Evolutionary conservation across 2,797 vertebrate genomes (phyloP).

Genomic region (Rhabdophis nuchalis): DNA sequence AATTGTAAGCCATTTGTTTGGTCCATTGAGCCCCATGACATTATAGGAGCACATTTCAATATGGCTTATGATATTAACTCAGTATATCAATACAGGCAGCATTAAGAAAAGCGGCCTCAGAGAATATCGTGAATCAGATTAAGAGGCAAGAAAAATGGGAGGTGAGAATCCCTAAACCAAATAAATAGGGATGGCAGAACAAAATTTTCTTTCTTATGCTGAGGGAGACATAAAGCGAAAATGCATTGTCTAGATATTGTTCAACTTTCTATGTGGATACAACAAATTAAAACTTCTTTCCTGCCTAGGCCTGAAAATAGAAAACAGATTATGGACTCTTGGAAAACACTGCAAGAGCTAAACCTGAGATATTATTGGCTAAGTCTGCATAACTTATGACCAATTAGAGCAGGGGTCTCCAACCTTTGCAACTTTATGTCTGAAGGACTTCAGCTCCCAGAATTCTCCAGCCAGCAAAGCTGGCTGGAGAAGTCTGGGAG

Average conservation of each 20-base stretch:
- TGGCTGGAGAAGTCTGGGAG: too few relatives aligned
- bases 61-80: conserved; percentile 47
- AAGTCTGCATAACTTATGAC: background rate
- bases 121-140: conserved; percentile 49
- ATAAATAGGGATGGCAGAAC: conserved; percentile 47
- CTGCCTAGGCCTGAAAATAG: conserved; percentile 26
- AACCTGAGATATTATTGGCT: background rate
- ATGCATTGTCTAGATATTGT: conserved; percentile 28
- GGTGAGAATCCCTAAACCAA: conserved; percentile 48
- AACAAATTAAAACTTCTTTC: conserved; percentile 28
- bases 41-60: conserved; percentile 33
- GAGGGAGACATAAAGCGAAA: conserved; percentile 46
- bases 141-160: conserved; percentile 44
- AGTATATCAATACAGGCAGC: conserved; percentile 37
- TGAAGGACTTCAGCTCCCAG: too few relatives aligned
- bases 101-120: conserved; percentile 50
- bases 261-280: conserved; percentile 32
- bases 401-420: too few relatives aligned
- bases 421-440: too few relatives aligned
- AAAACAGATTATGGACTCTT: conserved; percentile 14
- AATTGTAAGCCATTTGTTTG: conserved; percentile 36
- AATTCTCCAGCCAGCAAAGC: too few relatives aligned
- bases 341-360: background rate
- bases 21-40: conserved; percentile 3
- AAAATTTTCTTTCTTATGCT: conserved; percentile 45